phyloP scores from a whole-genome alignment of 2,113 vertebrate species.

The Atrichornis clamosus region DNA sequence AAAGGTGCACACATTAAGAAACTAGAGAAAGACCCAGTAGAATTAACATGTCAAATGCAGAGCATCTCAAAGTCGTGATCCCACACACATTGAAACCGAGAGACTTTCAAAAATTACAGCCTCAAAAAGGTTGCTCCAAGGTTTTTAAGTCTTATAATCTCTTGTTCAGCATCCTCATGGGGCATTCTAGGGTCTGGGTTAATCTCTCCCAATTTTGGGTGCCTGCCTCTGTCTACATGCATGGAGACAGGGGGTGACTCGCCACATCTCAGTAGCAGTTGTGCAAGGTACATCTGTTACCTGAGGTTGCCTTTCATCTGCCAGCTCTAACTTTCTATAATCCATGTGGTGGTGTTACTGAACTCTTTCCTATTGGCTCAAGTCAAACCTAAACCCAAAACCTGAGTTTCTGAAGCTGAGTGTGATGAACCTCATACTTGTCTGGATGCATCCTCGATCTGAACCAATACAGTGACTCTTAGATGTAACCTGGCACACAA shows the following conservation, averaged over 20 bases:
- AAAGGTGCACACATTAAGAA: background rate
- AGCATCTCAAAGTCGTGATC: background rate
- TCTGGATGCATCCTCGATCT: background rate
- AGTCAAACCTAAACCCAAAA: background rate
- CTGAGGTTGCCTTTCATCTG: background rate
- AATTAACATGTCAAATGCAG: background rate
- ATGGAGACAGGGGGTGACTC: background rate
- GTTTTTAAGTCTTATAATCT: background rate
- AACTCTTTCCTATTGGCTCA: background rate
- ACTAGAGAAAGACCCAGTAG: background rate
- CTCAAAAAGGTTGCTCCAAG: background rate
- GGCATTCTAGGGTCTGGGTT: background rate
- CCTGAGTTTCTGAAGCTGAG: background rate
- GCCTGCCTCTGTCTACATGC: background rate
- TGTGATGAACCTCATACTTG: background rate
- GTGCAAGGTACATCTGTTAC: background rate
- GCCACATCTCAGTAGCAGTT: background rate
- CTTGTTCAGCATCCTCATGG: background rate
- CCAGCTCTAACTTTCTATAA: background rate
- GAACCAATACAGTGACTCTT: background rate
- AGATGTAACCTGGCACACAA: background rate
- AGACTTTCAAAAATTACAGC: background rate
- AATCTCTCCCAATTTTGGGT: background rate
- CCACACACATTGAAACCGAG: accelerated
- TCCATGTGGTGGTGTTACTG: background rate